Percentiles rank a stretch among this genome's conserved stretches.
These are phyloP conservation scores for Lottia scabra DNA, from an alignment of 2,888 invertebrate genomes.

Conservation along the genomic window DNA sequence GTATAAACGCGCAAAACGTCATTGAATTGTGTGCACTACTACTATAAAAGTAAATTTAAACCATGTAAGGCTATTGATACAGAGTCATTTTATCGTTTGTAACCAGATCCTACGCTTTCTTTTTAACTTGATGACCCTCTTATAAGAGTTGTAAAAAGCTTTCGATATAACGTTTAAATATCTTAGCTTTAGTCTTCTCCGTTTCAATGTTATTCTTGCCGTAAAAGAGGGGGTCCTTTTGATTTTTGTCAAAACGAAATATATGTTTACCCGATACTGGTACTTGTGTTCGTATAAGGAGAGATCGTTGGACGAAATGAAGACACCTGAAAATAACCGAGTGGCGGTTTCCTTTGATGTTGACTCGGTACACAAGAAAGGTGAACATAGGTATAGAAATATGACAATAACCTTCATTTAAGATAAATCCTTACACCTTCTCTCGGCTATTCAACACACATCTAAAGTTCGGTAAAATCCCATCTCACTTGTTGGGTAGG, in stretches of 20 bases:
- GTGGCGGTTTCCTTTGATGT: neutral
- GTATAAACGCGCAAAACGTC: conserved; percentile 1
- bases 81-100: too few relatives aligned
- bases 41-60: too few relatives aligned
- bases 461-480: neutral
- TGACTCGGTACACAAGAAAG: neutral
- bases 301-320: neutral
- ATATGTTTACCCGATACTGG: conserved; percentile 2
- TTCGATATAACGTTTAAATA: neutral
- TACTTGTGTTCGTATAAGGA: neutral
- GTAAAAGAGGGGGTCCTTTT: neutral
- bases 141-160: neutral
- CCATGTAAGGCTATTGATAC: too few relatives aligned
- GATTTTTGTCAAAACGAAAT: conserved; percentile 4
- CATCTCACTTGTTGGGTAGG: neutral
- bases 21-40: neutral
- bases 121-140: conserved; percentile 2
- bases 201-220: neutral
- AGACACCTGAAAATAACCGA: neutral
- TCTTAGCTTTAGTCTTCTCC: neutral
- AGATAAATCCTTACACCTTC: neutral
- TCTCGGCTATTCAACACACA: neutral
- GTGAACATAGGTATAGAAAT: conserved; percentile 3
- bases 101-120: neutral
- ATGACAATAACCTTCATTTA: conserved; percentile 1